Percentiles rank a stretch among this genome's conserved stretches.
Conservation (phyloP, 2,113 vertebrate species). For the Rhabdomys dilectus region DNA sequence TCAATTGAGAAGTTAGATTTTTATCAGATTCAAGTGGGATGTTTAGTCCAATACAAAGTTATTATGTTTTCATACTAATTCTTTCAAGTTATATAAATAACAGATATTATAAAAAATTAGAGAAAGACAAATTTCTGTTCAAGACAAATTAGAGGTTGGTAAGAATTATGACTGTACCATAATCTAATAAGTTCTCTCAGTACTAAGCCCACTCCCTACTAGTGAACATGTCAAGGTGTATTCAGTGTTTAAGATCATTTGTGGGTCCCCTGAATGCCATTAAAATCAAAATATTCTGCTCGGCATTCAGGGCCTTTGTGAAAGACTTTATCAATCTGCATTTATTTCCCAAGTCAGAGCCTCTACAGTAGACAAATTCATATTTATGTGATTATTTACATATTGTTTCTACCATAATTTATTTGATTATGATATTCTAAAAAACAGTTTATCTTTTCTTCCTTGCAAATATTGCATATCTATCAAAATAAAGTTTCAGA, state of each 20-base stretch:
- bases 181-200: slow-evolving; percentile 42
- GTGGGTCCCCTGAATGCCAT: slow-evolving; percentile 65
- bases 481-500: slow-evolving; percentile 27
- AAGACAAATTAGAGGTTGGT: slow-evolving; percentile 46
- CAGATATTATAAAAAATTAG: slow-evolving; percentile 56
- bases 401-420: slow-evolving; percentile 20
- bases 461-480: neutral
- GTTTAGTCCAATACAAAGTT: neutral
- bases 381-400: slow-evolving; percentile 50
- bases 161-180: slow-evolving; percentile 53
- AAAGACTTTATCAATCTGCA: slow-evolving; percentile 46
- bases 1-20: neutral
- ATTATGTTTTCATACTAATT: slow-evolving; percentile 11
- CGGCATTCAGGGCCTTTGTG: slow-evolving; percentile 40
- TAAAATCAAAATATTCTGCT: slow-evolving; percentile 66
- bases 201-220: slow-evolving; percentile 41
- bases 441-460: neutral
- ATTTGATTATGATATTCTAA: slow-evolving; percentile 37
- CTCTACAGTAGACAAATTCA: slow-evolving; percentile 36
- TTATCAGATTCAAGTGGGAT: neutral
- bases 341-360: slow-evolving; percentile 32
- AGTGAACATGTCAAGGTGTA: slow-evolving; percentile 68
- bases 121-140: slow-evolving; percentile 61
- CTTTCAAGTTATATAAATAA: slow-evolving; percentile 17
- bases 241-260: slow-evolving; percentile 67